phyloP scores from a whole-genome alignment of 1,140 invertebrate species.

The Pseudomyrmex gracilis region DNA sequence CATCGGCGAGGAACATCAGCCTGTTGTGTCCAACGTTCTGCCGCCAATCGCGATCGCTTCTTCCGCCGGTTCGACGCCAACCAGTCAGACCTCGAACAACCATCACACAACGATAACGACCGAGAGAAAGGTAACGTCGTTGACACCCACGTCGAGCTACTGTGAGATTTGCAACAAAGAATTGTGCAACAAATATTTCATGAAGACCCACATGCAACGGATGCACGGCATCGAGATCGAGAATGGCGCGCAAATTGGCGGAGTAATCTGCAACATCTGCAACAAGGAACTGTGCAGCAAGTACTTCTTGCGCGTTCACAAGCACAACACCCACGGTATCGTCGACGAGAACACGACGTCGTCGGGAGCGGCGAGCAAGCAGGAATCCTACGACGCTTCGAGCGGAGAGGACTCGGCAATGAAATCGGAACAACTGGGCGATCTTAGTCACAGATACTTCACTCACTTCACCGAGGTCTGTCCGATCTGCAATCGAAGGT shows the following conservation, averaged over 20 bases:
- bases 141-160: slow-evolving; percentile 93
- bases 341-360: slow-evolving; percentile 88
- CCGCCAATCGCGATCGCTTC: slow-evolving; percentile 63
- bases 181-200: slow-evolving; percentile 99
- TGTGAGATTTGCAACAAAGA: slow-evolving; percentile 99
- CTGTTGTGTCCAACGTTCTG: slow-evolving; percentile 57
- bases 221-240: slow-evolving; percentile 99
- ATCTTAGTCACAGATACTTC: slow-evolving; percentile 88
- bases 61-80: slow-evolving; percentile 65
- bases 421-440: slow-evolving; percentile 86
- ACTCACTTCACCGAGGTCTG: slow-evolving; percentile 93
- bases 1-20: slow-evolving; percentile 86
- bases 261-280: slow-evolving; percentile 98
- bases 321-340: slow-evolving; percentile 99
- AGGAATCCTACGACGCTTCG: slow-evolving; percentile 70
- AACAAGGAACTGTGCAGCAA: slow-evolving; percentile 99
- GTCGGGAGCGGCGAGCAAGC: slow-evolving; percentile 53
- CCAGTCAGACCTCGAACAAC: slow-evolving; percentile 56
- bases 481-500: slow-evolving; percentile 94
- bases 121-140: slow-evolving; percentile 78
- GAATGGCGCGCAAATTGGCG: slow-evolving; percentile 95
- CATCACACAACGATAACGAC: slow-evolving; percentile 11
- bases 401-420: slow-evolving; percentile 84
- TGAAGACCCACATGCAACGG: slow-evolving; percentile 99
- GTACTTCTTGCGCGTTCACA: slow-evolving; percentile 98